phyloP scores from a whole-genome alignment of 2,113 vertebrate genomes.

The Apodemus sylvaticus region DNA sequence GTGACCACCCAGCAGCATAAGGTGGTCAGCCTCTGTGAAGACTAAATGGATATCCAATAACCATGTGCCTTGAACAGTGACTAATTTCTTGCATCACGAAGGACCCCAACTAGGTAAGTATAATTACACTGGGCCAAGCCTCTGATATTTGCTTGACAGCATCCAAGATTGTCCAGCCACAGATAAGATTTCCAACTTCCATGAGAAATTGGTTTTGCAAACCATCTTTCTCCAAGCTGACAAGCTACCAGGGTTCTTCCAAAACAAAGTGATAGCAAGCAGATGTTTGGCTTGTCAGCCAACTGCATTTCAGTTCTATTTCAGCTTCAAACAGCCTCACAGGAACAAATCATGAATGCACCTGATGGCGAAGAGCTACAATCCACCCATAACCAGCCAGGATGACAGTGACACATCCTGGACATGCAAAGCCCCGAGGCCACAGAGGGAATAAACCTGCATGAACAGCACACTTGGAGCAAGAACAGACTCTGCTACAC shows the following conservation, averaged over 20 bases:
- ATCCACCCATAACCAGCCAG: constrained; percentile 73
- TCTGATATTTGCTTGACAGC: constrained; percentile 54
- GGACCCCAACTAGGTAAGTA: constrained; percentile 56
- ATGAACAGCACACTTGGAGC: constrained; percentile 76
- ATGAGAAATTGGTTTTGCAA: constrained; percentile 56
- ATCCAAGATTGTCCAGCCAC: constrained; percentile 12
- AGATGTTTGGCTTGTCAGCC: constrained; percentile 48
- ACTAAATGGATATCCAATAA: constrained; percentile 80
- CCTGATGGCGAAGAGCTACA: constrained; percentile 73
- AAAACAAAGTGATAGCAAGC: constrained; percentile 42
- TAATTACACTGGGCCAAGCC: constrained; percentile 60
- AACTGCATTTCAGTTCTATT: constrained; percentile 68
- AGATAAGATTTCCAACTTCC: constrained; percentile 18
- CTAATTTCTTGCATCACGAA: constrained; percentile 68
- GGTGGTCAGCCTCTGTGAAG: constrained; percentile 83
- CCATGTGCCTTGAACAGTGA: constrained; percentile 74
- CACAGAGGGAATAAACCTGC: constrained; percentile 68
- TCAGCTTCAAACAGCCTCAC: constrained; percentile 66
- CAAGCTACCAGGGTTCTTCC: constrained; percentile 66
- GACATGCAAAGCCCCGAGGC: constrained; percentile 82
- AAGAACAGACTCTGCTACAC: constrained; percentile 79
- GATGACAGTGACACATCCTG: constrained; percentile 71
- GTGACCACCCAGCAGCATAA: constrained; percentile 78
- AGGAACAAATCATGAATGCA: constrained; percentile 67
- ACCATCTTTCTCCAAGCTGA: constrained; percentile 55